These are phyloP conservation scores for Parazoanthus swiftii DNA, from an alignment of 92 coral and sea anemone species.

Conservation along the genomic window DNA sequence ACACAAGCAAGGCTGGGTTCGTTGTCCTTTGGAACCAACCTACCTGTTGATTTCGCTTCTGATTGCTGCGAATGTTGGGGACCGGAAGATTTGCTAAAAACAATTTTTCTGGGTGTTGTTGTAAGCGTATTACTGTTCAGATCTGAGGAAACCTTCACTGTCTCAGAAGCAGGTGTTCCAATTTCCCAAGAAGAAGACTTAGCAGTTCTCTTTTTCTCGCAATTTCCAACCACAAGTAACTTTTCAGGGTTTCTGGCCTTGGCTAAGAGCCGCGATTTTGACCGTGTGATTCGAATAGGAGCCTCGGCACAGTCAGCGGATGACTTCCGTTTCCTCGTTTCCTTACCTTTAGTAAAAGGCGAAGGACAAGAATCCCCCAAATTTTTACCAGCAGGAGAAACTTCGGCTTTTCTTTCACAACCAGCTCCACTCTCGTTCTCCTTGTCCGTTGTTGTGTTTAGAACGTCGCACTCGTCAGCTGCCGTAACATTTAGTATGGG, in stretches of 20 bases:
- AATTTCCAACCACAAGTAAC: not conserved
- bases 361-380: not conserved
- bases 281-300: conserved; percentile 32
- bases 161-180: not conserved
- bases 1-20: not conserved
- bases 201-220: not conserved
- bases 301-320: not conserved
- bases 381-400: not conserved
- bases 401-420: not conserved
- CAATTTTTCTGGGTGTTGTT: not conserved
- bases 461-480: not conserved
- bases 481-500: not conserved
- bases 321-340: conserved; percentile 27
- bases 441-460: not conserved
- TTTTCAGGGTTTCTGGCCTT: not conserved
- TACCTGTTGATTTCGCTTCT: not conserved
- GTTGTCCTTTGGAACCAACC: not conserved
- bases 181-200: conserved; percentile 7
- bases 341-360: not conserved
- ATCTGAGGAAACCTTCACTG: not conserved
- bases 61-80: not conserved
- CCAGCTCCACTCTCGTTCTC: not conserved
- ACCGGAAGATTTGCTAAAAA: not conserved
- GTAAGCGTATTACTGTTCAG: not conserved
- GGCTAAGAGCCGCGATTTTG: conserved; percentile 25